Percentiles rank a stretch among this genome's conserved stretches.
phyloP scores from a whole-genome alignment of 2,113 vertebrate species.

The Nannospalax galili region DNA sequence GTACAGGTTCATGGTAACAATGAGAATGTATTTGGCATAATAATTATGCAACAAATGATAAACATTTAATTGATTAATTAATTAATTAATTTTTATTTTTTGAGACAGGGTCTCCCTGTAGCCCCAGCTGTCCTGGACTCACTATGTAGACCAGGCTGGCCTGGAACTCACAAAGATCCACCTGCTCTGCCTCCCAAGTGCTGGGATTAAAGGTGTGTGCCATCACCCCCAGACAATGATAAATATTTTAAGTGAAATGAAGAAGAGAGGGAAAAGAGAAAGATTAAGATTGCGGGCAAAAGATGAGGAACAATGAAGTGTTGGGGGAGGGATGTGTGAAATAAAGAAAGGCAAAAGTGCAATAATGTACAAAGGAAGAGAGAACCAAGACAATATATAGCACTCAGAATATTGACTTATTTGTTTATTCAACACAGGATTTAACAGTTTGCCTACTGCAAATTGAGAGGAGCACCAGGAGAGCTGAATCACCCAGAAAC shows the following conservation, averaged over 20 bases:
- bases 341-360: not conserved
- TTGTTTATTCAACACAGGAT: not conserved
- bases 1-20: not conserved
- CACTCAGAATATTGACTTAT: not conserved
- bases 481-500: not conserved
- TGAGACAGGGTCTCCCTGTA: too few relatives aligned
- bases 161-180: too few relatives aligned
- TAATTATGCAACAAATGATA: not conserved
- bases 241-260: not conserved
- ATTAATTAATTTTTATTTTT: too few relatives aligned
- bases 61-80: too few relatives aligned
- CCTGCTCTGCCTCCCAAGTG: too few relatives aligned
- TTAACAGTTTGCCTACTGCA: not conserved
- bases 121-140: too few relatives aligned
- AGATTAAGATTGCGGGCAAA: not conserved
- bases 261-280: not conserved
- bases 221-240: too few relatives aligned
- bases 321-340: too few relatives aligned
- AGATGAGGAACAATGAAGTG: not conserved
- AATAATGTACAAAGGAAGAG: not conserved
- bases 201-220: too few relatives aligned
- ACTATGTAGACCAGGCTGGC: too few relatives aligned
- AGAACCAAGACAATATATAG: not conserved
- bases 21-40: too few relatives aligned
- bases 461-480: not conserved